A percentile compares a stretch with the other conserved stretches of the same genome.
phyloP scores from a whole-genome alignment of 2,113 vertebrate species.

The Hyperoodon ampullatus region DNA sequence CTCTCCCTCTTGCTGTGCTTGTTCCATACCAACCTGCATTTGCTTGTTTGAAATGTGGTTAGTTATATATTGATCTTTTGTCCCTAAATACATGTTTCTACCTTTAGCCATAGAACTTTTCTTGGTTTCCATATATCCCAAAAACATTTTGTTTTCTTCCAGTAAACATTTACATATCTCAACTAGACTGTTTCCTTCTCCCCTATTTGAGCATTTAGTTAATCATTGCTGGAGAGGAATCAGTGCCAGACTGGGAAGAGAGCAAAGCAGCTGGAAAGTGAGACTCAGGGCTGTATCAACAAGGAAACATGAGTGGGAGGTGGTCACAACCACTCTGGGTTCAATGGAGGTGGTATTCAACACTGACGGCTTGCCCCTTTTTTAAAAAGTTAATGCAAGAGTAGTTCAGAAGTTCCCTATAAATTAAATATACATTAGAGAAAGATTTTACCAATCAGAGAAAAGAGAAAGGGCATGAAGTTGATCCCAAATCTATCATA shows the following conservation, averaged over 20 bases:
- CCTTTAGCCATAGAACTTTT: not conserved
- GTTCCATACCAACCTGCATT: not conserved
- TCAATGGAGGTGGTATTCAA: not conserved
- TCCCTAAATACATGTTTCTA: not conserved
- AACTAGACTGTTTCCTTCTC: conserved; percentile 5
- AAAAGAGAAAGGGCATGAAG: not conserved
- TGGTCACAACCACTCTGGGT: not conserved
- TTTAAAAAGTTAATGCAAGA: not conserved
- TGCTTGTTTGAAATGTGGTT: not conserved
- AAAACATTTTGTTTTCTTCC: not conserved
- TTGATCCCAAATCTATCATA: not conserved
- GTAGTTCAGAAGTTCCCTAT: not conserved
- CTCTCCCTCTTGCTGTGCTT: not conserved
- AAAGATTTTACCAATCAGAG: not conserved
- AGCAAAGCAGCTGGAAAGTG: not conserved
- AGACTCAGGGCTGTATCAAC: not conserved
- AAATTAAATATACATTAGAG: not conserved
- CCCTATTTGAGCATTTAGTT: not conserved
- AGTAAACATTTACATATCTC: conserved; percentile 15
- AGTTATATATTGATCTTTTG: not conserved
- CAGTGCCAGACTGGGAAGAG: not conserved
- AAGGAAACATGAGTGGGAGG: not conserved
- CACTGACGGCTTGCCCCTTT: not conserved
- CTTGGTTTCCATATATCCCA: not conserved
- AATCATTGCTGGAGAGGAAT: conserved; percentile 18